Conservation (phyloP, 2,888 invertebrate genomes). For the Mylabris sibirica region DNA sequence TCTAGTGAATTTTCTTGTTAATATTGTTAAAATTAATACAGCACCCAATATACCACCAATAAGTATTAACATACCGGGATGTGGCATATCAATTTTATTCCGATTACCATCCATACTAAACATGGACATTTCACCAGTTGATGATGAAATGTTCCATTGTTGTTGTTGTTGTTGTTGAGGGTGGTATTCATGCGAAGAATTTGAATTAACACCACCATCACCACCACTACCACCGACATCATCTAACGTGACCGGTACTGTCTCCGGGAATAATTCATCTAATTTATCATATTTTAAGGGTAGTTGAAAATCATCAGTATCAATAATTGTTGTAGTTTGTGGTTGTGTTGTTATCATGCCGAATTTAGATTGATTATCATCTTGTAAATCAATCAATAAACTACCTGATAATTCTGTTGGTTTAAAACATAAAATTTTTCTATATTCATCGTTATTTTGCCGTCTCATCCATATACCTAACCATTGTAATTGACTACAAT, state of each 20-base stretch:
- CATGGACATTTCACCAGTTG: conserved; percentile 52
- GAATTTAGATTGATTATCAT: conserved; percentile 36
- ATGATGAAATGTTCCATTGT: conserved; percentile 39
- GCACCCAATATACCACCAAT: conserved; percentile 66
- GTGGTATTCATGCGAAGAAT: conserved; percentile 28
- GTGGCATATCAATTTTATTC: conserved; percentile 55
- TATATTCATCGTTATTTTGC: conserved; percentile 59
- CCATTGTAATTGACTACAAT: conserved; percentile 74
- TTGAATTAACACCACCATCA: conserved; percentile 43
- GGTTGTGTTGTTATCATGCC: neutral
- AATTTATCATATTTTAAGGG: neutral
- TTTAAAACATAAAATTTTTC: conserved; percentile 59
- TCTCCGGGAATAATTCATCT: conserved; percentile 27
- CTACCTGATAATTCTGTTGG: conserved; percentile 57
- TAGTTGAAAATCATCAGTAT: conserved; percentile 8
- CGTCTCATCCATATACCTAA: conserved; percentile 73
- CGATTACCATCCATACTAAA: conserved; percentile 40
- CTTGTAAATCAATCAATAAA: conserved; percentile 56
- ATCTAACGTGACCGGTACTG: conserved; percentile 21
- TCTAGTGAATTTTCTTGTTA: conserved; percentile 60
- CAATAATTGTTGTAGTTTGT: conserved; percentile 23
- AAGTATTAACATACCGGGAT: conserved; percentile 68
- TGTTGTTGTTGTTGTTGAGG: neutral
- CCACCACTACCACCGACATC: conserved; percentile 32
- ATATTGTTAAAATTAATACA: conserved; percentile 64